Evolutionary conservation across 2,797 vertebrate genomes (phyloP), one percentile per base, ranked within the genome.

Genomic region (Australoheros facetus): DNA sequence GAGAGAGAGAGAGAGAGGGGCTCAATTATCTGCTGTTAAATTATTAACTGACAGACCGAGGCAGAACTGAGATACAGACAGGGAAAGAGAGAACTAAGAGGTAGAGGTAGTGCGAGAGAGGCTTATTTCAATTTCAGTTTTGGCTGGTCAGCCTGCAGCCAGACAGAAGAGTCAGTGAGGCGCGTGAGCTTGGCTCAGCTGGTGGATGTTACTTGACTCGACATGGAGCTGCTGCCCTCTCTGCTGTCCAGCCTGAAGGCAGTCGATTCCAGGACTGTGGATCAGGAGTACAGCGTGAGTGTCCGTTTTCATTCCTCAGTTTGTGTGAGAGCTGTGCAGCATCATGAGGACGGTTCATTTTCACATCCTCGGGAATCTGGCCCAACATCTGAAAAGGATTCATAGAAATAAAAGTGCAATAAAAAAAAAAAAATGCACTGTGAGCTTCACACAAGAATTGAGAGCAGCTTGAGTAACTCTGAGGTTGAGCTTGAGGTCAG

Each of bases 221-320:
- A 75, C 58, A 85, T 86, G 87, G 87, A 88, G 12, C 82, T 58
- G 78, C 75, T 90, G 59, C 11, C 73, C 13, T 88, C 81, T 0
- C 70, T 91, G 84, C 71, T 88, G 74, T 79, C 66, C 42, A 0
- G 60, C 1, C 78, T 90, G 59, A 89, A 5, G 80, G 1, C 37
- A 0, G n/a, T 59, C 26, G 79, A 86, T 2, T 26, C 75, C 0
- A 7, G 5, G 2, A 56, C 62, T 3, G 4, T 87, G 76, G 85
- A 89, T 1, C 79, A 85, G 64, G 80, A 92, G 77, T 92, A 70
- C 83, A 83, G 0, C 2, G 91, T 92, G 81, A 90, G 89, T 86
- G 16, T 42, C 32, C 26, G 14, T 3, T 28, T 73, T 72, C 23
- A 26, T 34, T 17, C 39, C n/a, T 53, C 42, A 17, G 21, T 39